phyloP scores from a whole-genome alignment of 2,888 invertebrate species.

The Tenthredo livida region DNA sequence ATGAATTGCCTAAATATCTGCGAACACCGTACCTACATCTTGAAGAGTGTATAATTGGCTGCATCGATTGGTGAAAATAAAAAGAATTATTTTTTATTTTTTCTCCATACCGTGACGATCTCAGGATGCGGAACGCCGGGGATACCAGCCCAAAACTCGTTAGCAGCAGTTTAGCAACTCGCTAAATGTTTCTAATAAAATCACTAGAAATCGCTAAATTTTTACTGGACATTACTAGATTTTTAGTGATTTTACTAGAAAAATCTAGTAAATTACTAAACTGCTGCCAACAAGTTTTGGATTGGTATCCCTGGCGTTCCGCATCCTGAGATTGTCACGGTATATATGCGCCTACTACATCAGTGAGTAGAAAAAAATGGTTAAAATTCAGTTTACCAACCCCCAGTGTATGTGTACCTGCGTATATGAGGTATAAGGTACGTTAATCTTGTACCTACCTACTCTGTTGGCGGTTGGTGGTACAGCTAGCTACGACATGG shows the following conservation, averaged over 20 bases:
- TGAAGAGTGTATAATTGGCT: not conserved
- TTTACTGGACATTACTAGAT: too few relatives aligned
- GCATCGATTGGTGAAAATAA: not conserved
- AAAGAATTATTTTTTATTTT: not conserved
- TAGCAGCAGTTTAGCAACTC: too few relatives aligned
- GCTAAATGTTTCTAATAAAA: too few relatives aligned
- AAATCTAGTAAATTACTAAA: too few relatives aligned
- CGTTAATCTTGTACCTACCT: constrained; percentile 37
- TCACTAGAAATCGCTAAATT: too few relatives aligned
- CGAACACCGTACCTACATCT: not conserved
- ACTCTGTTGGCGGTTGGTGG: constrained; percentile 13
- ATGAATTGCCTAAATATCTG: not conserved
- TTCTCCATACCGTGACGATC: not conserved
- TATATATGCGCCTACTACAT: constrained; percentile 26
- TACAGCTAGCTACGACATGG: not conserved
- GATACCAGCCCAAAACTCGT: too few relatives aligned
- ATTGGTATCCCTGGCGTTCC: too few relatives aligned
- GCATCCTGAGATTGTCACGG: too few relatives aligned
- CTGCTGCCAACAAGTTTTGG: too few relatives aligned
- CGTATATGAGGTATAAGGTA: not conserved
- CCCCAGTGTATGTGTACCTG: not conserved
- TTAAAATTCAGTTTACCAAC: constrained; percentile 60
- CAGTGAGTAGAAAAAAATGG: constrained; percentile 66
- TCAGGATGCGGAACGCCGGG: too few relatives aligned
- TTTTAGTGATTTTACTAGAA: too few relatives aligned